These are phyloP conservation scores for Trachymyrmex septentrionalis DNA, from an alignment of 1,140 invertebrate genomes.

Conservation along the genomic window DNA sequence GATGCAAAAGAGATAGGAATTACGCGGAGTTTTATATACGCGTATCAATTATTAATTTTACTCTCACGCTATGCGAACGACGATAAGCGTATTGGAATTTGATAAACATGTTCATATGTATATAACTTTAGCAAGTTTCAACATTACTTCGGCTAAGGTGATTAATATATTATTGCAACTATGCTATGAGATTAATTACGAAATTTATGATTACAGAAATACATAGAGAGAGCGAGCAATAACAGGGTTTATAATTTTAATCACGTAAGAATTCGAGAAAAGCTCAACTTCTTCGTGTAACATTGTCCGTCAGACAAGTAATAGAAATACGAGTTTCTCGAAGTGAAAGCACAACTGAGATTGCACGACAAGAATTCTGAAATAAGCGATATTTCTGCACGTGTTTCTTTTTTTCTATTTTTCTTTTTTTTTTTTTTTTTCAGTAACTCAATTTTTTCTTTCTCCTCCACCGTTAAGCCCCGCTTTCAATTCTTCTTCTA, in stretches of 20 bases:
- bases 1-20: not conserved
- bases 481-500: not conserved
- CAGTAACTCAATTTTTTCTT: not conserved
- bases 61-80: not conserved
- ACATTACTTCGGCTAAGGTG: not conserved
- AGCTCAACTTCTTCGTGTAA: not conserved
- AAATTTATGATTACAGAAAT: not conserved
- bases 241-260: not conserved
- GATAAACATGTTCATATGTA: conserved; percentile 5
- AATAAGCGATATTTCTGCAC: not conserved
- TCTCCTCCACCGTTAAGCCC: not conserved
- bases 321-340: not conserved
- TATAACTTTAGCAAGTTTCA: conserved; percentile 1
- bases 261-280: not conserved
- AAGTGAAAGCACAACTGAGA: not conserved
- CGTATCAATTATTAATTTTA: conserved; percentile 18
- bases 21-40: not conserved
- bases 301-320: not conserved
- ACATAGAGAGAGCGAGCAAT: too few relatives aligned
- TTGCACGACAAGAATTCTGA: not conserved
- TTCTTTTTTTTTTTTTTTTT: not conserved
- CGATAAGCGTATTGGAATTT: not conserved
- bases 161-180: not conserved
- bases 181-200: not conserved
- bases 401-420: not conserved